A percentile compares a stretch with the other conserved stretches of the same genome.
phyloP scores from a whole-genome alignment of 2,888 invertebrate genomes.

The Cacoxenus indagator region DNA sequence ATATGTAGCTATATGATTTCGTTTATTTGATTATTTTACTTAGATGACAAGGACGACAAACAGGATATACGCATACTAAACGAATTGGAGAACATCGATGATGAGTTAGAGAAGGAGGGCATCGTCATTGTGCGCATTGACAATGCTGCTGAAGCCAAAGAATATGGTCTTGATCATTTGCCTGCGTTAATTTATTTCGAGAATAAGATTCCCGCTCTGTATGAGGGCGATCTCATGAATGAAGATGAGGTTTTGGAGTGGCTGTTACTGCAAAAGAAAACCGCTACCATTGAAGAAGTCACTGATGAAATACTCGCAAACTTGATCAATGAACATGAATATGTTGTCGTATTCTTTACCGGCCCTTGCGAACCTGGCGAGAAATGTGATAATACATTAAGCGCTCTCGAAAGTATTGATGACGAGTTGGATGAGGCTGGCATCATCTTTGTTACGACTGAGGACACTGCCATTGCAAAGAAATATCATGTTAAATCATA shows the following conservation, averaged over 20 bases:
- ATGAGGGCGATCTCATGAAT: slow-evolving; percentile 91
- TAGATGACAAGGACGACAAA: slow-evolving; percentile 91
- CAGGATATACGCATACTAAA: slow-evolving; percentile 89
- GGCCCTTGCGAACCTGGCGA: slow-evolving; percentile 91
- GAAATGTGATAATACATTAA: slow-evolving; percentile 86
- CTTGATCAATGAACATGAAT: slow-evolving; percentile 90
- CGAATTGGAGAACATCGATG: slow-evolving; percentile 93
- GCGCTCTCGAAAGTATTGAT: slow-evolving; percentile 91
- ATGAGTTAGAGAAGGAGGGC: slow-evolving; percentile 89
- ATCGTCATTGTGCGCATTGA: slow-evolving; percentile 92
- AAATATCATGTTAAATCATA: slow-evolving; percentile 87
- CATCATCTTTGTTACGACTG: slow-evolving; percentile 93
- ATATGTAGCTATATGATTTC: neutral
- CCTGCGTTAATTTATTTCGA: slow-evolving; percentile 88
- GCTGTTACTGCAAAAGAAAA: slow-evolving; percentile 86
- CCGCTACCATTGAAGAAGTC: slow-evolving; percentile 94
- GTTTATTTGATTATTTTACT: neutral
- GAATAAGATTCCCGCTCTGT: slow-evolving; percentile 90
- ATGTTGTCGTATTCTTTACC: slow-evolving; percentile 94
- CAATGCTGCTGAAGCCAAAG: slow-evolving; percentile 90
- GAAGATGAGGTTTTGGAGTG: slow-evolving; percentile 93
- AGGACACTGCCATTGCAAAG: slow-evolving; percentile 84
- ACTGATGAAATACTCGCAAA: slow-evolving; percentile 90
- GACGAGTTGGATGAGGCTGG: slow-evolving; percentile 94
- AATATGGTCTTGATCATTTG: slow-evolving; percentile 90